A percentile compares a stretch with the other conserved stretches of the same genome.
Conservation (phyloP, 2,113 vertebrate genomes). For the Dromiciops gliroides region DNA sequence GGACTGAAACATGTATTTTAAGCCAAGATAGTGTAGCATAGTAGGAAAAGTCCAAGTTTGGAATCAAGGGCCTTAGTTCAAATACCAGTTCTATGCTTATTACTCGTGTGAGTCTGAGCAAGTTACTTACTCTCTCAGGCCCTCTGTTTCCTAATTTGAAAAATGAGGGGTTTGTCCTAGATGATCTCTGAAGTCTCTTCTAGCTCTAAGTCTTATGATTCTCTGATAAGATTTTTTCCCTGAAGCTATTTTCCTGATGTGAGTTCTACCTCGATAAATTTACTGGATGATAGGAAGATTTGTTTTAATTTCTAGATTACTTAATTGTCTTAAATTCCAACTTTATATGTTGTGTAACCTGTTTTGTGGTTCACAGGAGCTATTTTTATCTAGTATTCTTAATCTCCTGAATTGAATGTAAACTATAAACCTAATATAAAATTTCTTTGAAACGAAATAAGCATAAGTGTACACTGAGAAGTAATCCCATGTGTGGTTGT, state of each 20-base stretch:
- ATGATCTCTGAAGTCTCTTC: neutral
- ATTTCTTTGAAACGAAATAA: neutral
- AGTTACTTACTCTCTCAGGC: neutral
- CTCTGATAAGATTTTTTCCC: neutral
- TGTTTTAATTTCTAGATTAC: neutral
- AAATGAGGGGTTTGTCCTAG: neutral
- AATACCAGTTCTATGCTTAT: neutral
- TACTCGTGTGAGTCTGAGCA: neutral
- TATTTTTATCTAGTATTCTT: neutral
- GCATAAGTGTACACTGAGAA: neutral
- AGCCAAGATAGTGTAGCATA: neutral
- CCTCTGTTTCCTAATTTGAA: neutral
- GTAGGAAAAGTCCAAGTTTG: neutral
- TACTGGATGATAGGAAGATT: neutral
- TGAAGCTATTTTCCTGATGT: neutral
- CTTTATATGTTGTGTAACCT: neutral
- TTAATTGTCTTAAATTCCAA: neutral
- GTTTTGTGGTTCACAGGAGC: neutral
- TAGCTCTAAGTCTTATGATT: neutral
- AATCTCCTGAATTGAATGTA: neutral
- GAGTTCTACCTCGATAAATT: neutral
- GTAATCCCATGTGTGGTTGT: neutral
- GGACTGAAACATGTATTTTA: neutral
- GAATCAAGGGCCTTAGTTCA: neutral
- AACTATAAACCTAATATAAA: neutral